phyloP scores from a whole-genome alignment of 2,797 vertebrate species.

The Gambusia yucatana region DNA sequence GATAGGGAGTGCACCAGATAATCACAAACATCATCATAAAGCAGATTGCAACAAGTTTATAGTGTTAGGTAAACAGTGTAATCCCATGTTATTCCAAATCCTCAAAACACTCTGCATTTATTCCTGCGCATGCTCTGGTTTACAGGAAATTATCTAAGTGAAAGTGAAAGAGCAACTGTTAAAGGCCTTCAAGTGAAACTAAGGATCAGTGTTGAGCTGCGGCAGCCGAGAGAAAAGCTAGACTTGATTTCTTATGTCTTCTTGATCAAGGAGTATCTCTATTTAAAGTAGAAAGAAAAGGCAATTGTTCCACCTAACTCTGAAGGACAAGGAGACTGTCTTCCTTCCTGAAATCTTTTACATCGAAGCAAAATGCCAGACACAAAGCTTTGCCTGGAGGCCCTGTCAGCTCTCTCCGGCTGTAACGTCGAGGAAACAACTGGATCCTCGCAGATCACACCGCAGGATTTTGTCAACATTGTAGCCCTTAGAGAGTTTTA shows the following conservation, averaged over 20 bases:
- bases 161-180: constrained; percentile 47
- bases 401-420: constrained; percentile 59
- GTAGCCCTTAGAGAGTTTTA: constrained; percentile 62
- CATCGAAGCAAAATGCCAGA: constrained; percentile 39
- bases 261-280: not conserved
- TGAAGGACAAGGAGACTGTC: not conserved
- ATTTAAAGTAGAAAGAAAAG: not conserved
- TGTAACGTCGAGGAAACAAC: constrained; percentile 27
- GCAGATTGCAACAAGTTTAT: not conserved
- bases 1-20: not conserved
- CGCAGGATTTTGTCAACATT: constrained; percentile 69
- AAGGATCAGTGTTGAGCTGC: not conserved
- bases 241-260: accelerated
- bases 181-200: constrained; percentile 17
- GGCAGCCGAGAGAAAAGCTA: not conserved
- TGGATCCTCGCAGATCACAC: constrained; percentile 23
- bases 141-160: constrained; percentile 1
- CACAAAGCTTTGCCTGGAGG: constrained; percentile 50
- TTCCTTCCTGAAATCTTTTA: not conserved
- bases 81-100: not conserved
- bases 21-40: not conserved
- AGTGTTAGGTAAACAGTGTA: not conserved
- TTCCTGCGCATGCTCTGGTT: not conserved
- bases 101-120: not conserved
- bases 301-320: not conserved